phyloP scores from a whole-genome alignment of 2,797 vertebrate genomes.

The Galaxias olidus region DNA sequence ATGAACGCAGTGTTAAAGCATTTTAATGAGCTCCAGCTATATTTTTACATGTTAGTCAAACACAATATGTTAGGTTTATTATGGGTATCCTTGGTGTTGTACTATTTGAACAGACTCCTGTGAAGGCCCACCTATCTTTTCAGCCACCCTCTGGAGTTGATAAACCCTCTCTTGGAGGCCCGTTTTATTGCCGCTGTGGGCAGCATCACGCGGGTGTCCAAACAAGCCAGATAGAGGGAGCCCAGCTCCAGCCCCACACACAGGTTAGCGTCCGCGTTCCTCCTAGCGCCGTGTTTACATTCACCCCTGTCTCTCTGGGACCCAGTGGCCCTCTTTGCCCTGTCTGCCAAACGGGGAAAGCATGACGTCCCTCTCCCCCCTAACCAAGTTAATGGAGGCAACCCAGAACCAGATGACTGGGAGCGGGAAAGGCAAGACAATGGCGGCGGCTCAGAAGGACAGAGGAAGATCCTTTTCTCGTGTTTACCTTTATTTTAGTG shows the following conservation, averaged over 20 bases:
- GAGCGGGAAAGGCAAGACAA: slow-evolving; percentile 22
- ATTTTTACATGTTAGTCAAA: no score
- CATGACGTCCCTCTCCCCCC: slow-evolving; percentile 16
- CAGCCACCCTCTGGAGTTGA: no score
- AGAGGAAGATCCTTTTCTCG: slow-evolving; percentile 33
- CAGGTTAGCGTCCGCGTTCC: slow-evolving; percentile 30
- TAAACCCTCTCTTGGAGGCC: slow-evolving; percentile 17
- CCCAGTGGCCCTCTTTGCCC: slow-evolving; percentile 37
- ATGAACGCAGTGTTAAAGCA: no score
- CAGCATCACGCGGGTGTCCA: slow-evolving; percentile 61
- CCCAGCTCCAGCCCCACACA: slow-evolving; percentile 38
- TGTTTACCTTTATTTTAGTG: slow-evolving; percentile 73
- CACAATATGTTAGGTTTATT: no score
- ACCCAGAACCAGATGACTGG: slow-evolving; percentile 34
- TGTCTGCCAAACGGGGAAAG: slow-evolving; percentile 7
- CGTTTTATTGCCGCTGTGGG: slow-evolving; percentile 56
- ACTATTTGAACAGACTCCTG: no score
- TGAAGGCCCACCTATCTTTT: no score
- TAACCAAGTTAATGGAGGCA: slow-evolving; percentile 28
- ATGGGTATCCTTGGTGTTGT: no score
- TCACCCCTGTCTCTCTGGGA: slow-evolving; percentile 40
- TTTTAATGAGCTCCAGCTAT: no score
- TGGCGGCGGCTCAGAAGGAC: slow-evolving; percentile 47
- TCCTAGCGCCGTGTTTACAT: slow-evolving; percentile 51
- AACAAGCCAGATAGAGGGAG: slow-evolving; percentile 44